Evolutionary conservation across 2,797 vertebrate species (phyloP).

Genomic region (Adelosebastes latens): DNA sequence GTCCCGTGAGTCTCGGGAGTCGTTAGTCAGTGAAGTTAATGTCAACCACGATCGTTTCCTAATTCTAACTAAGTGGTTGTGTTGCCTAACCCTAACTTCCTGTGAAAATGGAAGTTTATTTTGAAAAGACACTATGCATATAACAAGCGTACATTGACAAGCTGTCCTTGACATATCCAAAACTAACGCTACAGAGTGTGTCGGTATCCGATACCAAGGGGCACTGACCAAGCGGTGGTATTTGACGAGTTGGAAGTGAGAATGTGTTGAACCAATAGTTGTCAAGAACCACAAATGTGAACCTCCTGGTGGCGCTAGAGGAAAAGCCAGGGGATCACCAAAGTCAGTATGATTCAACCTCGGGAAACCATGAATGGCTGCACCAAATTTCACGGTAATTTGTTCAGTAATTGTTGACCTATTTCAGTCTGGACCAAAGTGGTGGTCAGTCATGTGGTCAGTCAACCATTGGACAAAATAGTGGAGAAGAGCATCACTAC

Average conservation of each 20-base stretch:
- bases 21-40: too few relatives aligned
- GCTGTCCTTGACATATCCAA: background rate
- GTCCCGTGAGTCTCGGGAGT: too few relatives aligned
- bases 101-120: too few relatives aligned
- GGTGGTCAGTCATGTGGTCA: rapidly evolving
- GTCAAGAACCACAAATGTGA: background rate
- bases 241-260: background rate
- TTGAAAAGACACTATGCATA: too few relatives aligned
- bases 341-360: background rate
- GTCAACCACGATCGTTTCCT: too few relatives aligned
- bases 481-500: background rate
- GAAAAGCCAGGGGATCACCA: background rate
- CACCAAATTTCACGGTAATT: background rate
- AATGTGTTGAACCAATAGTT: background rate
- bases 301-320: background rate
- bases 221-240: background rate
- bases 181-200: background rate
- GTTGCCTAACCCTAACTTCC: too few relatives aligned
- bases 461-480: background rate
- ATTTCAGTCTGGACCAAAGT: background rate
- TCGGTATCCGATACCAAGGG: background rate
- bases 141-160: background rate
- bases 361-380: background rate
- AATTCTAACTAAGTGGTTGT: too few relatives aligned
- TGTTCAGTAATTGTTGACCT: rapidly evolving